Evolutionary conservation across 2,113 vertebrate genomes (phyloP), one percentile per base, ranked within the genome.

Genomic region (Gambusia holbrooki): DNA sequence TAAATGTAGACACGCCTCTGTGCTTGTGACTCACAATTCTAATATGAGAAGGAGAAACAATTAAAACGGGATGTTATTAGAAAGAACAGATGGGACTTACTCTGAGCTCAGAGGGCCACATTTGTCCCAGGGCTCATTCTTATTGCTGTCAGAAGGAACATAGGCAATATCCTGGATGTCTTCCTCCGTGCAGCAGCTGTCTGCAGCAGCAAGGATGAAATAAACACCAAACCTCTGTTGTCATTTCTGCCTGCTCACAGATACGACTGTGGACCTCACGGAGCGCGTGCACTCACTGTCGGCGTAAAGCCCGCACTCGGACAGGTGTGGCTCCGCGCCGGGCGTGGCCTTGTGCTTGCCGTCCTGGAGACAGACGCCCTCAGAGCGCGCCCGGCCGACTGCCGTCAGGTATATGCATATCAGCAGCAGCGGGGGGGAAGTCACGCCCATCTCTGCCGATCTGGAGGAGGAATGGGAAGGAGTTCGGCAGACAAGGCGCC

Each of bases 91-190:
- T 58, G 32, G 51, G n/a, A 80, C 95, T 94, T 84, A 96, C 96
- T 85, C 80, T 1, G 91, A 70, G 75, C 93, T 96, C 33, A 93
- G 90, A 2, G 67, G 40, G 0, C 93, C 93, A 81, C 96, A 96
- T 66, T 78, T 91, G 76, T 94, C 92, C 92, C 94, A 95, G 13
- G 79, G 88, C 51, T 91, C 74, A 27, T 91, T 92, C 51, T 90
- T 88, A 63, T 87, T 90, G 77, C 35, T 69, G 3, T 28, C 67
- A 40, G 92, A 82, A 71, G 90, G 89, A 58, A 76, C 79, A 37
- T 91, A 79, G 22, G 69, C 70, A 25, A 95, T 80, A 54, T 94
- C 93, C 80, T 88, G 85, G 67, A 90, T 81, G 72, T 92, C 69
- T 6, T 87, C 85, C 10, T 89, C 83, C 1, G 92, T 89, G 78